Conservation (phyloP, 1,140 invertebrate genomes). For the Diorhabda sublineata region DNA sequence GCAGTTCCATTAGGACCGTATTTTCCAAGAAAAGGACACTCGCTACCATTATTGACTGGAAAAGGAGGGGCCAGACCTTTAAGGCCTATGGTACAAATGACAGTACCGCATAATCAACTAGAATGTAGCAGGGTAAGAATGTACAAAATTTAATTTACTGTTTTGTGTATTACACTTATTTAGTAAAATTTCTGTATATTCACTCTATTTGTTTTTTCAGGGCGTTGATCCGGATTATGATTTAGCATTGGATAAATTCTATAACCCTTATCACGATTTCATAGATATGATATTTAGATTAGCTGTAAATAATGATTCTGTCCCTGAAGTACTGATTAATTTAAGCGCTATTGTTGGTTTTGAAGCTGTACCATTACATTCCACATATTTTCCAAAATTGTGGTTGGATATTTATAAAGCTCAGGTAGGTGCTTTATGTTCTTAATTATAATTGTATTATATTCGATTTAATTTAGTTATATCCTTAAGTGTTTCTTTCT, state of each 20-base stretch:
- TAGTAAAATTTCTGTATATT: not conserved
- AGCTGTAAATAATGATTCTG: conserved; percentile 75
- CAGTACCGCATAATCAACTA: conserved; percentile 70
- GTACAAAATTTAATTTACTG: not conserved
- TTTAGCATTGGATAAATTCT: conserved; percentile 70
- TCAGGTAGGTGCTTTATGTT: conserved; percentile 51
- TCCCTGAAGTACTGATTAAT: conserved; percentile 73
- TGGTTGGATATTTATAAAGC: conserved; percentile 77
- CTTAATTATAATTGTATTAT: too few species aligned
- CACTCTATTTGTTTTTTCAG: conserved; percentile 26
- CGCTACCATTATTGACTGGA: conserved; percentile 51
- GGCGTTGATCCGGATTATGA: conserved; percentile 79
- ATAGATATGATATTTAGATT: conserved; percentile 85
- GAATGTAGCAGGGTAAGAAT: conserved; percentile 61
- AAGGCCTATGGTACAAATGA: conserved; percentile 84
- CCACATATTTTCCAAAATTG: conserved; percentile 78
- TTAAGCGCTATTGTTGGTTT: conserved; percentile 81
- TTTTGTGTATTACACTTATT: not conserved
- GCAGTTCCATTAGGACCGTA: conserved; percentile 67
- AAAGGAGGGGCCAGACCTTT: conserved; percentile 63
- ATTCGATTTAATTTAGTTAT: too few species aligned
- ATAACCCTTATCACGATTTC: conserved; percentile 76
- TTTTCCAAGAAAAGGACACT: conserved; percentile 59
- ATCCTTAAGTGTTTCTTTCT: too few species aligned
- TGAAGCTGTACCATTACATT: conserved; percentile 78